Base-by-base conservation (phyloP, 2,113 vertebrate species). In the Stomatorhinus ivindoensis region DNA sequence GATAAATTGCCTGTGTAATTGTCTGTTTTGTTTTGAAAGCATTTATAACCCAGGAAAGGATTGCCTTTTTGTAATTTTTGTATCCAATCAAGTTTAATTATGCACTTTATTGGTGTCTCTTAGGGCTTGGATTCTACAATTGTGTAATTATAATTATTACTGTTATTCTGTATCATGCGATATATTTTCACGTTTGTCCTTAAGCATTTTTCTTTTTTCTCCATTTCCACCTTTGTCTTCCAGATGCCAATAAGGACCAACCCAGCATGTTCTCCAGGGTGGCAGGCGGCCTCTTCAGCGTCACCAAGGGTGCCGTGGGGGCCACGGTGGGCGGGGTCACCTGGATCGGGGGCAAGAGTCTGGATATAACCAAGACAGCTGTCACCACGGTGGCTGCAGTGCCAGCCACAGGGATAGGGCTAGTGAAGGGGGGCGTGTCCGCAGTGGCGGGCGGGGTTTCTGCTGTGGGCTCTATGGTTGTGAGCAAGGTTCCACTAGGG, bases 281-380 rank as follows among this genome's bases (percentile, higher is more conserved):
- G 92, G 97, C 97, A 1, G 97, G 98, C 27, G 98, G 98, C 86
- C 94, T 99, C 92, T 98, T 97, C 93, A 98, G 96, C 44, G 97
- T 96, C 92, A 99, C 98, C 27, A 99, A 97, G 91, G 98, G 98
- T 92, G 98, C 97, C 9, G 94, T 99, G 46, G 97, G 98, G 88
- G 98, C 97, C 76, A 99, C 98, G 0, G 96, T 99, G 35, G 97
- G 97, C 1, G 96, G 97, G 0, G 97, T 99, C 89, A 94, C 97
- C 91, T 99, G 98, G 98, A 96, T 99, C 55, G 98, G 98, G 94
- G 98, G 97, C 88, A 99, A 98, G 93, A 95, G 98, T 91, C 94
- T 97, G 91, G 97, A 98, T 94, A 95, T 99, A 39, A 99, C 98
- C 91, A 99, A 98, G 95, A 97, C 96, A 4, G 97, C 98, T 0